These are phyloP conservation scores for Eublepharis macularius DNA, from an alignment of 2,113 vertebrate genomes.

Conservation along the genomic window DNA sequence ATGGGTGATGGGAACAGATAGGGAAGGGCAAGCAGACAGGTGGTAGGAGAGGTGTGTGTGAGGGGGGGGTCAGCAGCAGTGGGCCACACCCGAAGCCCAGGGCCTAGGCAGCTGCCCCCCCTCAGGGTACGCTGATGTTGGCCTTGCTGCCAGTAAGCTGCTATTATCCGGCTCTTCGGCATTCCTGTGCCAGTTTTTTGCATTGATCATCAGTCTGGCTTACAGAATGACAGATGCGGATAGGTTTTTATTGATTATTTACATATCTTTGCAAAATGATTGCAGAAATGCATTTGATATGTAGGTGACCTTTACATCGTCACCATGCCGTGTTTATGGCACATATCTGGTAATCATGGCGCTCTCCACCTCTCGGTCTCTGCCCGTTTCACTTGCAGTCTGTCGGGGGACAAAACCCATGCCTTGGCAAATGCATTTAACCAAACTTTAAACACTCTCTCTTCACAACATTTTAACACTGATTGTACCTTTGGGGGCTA, in stretches of 20 bases:
- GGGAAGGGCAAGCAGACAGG: too few species aligned
- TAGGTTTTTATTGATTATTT: too few species aligned
- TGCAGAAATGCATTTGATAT: neutral
- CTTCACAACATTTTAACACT: conserved; percentile 39
- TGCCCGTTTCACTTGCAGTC: conserved; percentile 28
- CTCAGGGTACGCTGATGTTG: too few species aligned
- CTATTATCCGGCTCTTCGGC: neutral
- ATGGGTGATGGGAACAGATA: too few species aligned
- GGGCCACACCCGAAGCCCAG: too few species aligned
- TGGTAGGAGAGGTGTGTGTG: too few species aligned
- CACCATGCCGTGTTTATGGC: conserved; percentile 23
- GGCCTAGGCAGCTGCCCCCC: too few species aligned
- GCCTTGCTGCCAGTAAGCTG: too few species aligned
- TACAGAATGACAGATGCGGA: neutral
- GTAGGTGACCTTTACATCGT: neutral
- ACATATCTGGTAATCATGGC: neutral
- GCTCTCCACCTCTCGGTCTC: neutral
- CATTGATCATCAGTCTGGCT: neutral
- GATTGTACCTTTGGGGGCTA: conserved; percentile 57
- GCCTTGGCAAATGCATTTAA: conserved; percentile 67
- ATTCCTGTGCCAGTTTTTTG: neutral
- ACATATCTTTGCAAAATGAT: neutral
- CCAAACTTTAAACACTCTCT: conserved; percentile 58
- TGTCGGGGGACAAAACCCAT: conserved; percentile 58
- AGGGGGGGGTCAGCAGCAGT: too few species aligned